Conservation (phyloP, 2,888 invertebrate genomes). For the Anarsia innoxiella region DNA sequence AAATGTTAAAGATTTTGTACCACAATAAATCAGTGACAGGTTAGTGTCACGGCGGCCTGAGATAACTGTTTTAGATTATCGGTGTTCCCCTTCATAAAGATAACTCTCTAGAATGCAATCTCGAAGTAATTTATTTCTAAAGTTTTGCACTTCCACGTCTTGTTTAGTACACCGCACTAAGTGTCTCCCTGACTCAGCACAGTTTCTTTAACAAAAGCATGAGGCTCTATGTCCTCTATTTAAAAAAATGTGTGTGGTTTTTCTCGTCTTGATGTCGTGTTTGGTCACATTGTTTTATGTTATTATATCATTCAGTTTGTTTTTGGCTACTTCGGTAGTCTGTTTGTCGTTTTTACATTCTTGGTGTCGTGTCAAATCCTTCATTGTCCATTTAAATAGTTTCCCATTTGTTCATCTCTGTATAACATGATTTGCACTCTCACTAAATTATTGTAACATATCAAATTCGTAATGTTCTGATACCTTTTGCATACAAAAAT, state of each 20-base stretch:
- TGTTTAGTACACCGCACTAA: slow-evolving; percentile 59
- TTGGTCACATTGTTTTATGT: slow-evolving; percentile 19
- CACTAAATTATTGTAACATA: too few species aligned
- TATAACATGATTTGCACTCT: too few species aligned
- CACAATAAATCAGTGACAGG: slow-evolving; percentile 71
- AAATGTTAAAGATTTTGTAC: slow-evolving; percentile 72
- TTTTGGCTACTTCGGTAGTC: slow-evolving; percentile 6
- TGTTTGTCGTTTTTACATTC: slow-evolving; percentile 6
- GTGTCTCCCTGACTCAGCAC: slow-evolving; percentile 59
- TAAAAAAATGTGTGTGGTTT: slow-evolving; percentile 27
- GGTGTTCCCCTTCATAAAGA: slow-evolving; percentile 49
- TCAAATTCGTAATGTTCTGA: too few species aligned
- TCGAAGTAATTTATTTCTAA: slow-evolving; percentile 32
- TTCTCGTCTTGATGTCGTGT: slow-evolving; percentile 26
- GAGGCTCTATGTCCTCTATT: slow-evolving; percentile 36
- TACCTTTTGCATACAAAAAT: too few species aligned
- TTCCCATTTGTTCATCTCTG: too few species aligned
- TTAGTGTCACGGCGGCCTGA: slow-evolving; percentile 68
- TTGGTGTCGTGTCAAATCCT: slow-evolving; percentile 9
- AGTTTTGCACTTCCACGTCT: slow-evolving; percentile 56
- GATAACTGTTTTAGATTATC: slow-evolving; percentile 49
- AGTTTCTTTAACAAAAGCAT: slow-evolving; percentile 46
- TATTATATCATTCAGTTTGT: slow-evolving; percentile 13
- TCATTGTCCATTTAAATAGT: too few species aligned
- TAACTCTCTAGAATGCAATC: slow-evolving; percentile 36